Evolutionary conservation across 2,113 vertebrate genomes (phyloP).

Genomic region (Herpetotheres cachinnans): DNA sequence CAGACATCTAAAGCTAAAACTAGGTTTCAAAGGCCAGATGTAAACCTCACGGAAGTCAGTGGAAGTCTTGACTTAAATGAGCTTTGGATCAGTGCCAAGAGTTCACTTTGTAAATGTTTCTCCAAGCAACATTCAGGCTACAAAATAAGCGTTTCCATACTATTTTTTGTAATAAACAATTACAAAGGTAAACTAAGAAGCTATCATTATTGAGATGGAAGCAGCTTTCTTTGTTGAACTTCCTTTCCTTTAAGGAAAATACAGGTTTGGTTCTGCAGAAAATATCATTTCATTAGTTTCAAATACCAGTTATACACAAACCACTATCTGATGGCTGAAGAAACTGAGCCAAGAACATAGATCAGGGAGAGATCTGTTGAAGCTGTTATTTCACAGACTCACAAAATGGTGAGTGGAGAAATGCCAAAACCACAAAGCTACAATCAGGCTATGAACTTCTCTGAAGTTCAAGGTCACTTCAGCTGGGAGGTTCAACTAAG

Average conservation of each 20-base stretch:
- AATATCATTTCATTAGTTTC: not conserved
- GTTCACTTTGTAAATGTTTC: not conserved
- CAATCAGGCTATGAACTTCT: not conserved
- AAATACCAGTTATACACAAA: not conserved
- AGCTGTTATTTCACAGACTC: not conserved
- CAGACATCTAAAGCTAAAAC: not conserved
- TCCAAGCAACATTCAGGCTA: not conserved
- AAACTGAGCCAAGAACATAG: not conserved
- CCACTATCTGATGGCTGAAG: not conserved
- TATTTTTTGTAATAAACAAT: not conserved
- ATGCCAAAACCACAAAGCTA: slow-evolving; percentile 9
- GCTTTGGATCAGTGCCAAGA: not conserved
- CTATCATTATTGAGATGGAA: not conserved
- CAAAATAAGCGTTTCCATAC: not conserved
- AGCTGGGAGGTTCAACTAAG: not conserved
- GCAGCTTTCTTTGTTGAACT: not conserved
- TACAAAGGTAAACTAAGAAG: not conserved
- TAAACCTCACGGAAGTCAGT: not conserved
- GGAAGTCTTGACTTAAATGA: not conserved
- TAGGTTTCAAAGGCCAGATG: not conserved
- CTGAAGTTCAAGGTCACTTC: slow-evolving; percentile 3
- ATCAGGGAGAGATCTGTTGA: not conserved
- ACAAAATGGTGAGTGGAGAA: not conserved
- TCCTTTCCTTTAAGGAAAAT: not conserved
- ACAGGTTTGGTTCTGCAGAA: not conserved